Conservation (phyloP, 1,140 invertebrate genomes). For the Drosophila tristis region DNA sequence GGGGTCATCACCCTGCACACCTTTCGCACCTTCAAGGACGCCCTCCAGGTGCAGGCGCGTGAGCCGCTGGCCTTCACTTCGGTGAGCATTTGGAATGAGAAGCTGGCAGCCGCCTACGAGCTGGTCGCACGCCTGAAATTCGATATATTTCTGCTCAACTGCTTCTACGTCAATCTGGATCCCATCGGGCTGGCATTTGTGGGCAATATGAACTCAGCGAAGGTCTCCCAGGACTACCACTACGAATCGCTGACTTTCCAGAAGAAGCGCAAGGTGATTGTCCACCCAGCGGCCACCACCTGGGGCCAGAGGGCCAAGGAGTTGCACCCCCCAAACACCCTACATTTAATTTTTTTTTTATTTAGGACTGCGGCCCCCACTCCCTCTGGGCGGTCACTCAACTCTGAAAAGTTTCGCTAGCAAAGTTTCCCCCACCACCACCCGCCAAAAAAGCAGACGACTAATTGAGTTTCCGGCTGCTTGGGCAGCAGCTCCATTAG, state of each 20-base stretch:
- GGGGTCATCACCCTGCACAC: constrained; percentile 74
- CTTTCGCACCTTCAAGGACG: constrained; percentile 75
- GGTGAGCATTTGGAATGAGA: constrained; percentile 74
- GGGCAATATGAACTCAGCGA: constrained; percentile 13
- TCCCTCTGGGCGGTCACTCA: background rate
- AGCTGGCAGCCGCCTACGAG: constrained; percentile 68
- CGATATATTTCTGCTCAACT: constrained; percentile 61
- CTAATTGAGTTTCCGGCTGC: constrained; percentile 56
- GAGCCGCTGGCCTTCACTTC: constrained; percentile 53
- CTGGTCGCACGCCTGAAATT: constrained; percentile 40
- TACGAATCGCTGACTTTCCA: constrained; percentile 60
- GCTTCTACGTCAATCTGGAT: constrained; percentile 52
- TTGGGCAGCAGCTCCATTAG: constrained; percentile 47
- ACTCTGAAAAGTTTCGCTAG: constrained; percentile 1
- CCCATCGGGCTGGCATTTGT: constrained; percentile 18
- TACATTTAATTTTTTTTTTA: too few relatives aligned
- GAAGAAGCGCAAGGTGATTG: constrained; percentile 52
- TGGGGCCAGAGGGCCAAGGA: constrained; percentile 29
- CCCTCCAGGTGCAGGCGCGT: constrained; percentile 48
- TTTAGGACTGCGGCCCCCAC: too few relatives aligned
- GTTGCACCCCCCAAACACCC: too few relatives aligned
- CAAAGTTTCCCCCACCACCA: background rate
- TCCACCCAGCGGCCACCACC: constrained; percentile 69
- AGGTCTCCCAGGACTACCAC: constrained; percentile 62
- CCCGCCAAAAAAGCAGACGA: background rate